phyloP scores from a whole-genome alignment of 2,888 invertebrate species.

The Rhaphigaster nebulosa region DNA sequence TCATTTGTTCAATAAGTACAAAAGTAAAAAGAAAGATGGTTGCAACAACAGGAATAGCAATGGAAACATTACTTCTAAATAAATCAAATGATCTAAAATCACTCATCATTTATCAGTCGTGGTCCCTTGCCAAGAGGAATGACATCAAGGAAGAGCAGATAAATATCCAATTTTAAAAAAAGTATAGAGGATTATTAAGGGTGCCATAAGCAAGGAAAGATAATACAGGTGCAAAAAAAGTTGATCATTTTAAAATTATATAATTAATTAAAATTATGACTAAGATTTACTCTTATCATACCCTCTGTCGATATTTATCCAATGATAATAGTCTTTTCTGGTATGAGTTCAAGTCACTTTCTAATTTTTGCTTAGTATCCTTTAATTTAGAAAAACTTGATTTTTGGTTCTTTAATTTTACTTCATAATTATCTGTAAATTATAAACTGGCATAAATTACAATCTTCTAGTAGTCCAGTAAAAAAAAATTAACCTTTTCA shows the following conservation, averaged over 20 bases:
- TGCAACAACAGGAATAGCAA: not conserved
- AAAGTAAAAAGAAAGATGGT: not conserved
- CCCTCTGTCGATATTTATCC: not conserved
- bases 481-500: not conserved
- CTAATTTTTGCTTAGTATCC: not conserved
- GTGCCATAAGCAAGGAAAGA: no score
- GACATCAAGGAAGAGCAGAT: not conserved
- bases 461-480: no score
- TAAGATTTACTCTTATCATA: not conserved
- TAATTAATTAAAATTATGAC: not conserved
- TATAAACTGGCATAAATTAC: not conserved
- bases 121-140: not conserved
- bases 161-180: not conserved
- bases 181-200: not conserved
- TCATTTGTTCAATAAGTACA: no score
- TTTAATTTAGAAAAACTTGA: not conserved
- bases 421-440: conserved; percentile 28
- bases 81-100: not conserved
- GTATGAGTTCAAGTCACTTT: not conserved
- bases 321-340: conserved; percentile 40
- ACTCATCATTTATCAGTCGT: not conserved
- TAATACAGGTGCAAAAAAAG: not conserved
- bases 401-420: conserved; percentile 14
- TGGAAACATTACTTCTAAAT: not conserved
- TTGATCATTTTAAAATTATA: not conserved